Evolutionary conservation across 1,140 invertebrate species (phyloP).

Genomic region (Dendrolimus punctatus): DNA sequence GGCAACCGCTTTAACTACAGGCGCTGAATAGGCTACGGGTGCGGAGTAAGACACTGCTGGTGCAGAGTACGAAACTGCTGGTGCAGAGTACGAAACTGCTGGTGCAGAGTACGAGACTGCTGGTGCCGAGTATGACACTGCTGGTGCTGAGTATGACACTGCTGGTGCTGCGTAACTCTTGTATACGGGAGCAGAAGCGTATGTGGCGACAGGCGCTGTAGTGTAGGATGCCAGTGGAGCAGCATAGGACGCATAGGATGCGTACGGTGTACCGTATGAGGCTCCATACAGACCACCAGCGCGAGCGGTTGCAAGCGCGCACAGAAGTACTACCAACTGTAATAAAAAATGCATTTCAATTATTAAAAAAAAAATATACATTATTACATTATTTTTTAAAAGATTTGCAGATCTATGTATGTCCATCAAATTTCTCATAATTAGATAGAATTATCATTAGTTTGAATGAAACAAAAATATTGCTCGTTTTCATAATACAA

Average conservation of each 20-base stretch:
- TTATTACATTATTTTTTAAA: not conserved
- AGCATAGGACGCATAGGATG: slow-evolving; percentile 9
- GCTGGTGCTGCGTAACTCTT: slow-evolving; percentile 22
- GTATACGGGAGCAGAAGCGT: slow-evolving; percentile 8
- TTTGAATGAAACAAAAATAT: too few relatives aligned
- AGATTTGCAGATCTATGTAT: not conserved
- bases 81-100: slow-evolving; percentile 24
- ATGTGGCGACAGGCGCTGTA: slow-evolving; percentile 9
- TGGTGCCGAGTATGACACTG: slow-evolving; percentile 13
- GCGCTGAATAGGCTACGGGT: slow-evolving; percentile 20
- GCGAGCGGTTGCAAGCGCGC: slow-evolving; percentile 44
- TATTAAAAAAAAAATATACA: not conserved
- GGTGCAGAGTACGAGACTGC: slow-evolving; percentile 21
- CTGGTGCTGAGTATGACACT: slow-evolving; percentile 10
- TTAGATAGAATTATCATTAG: too few relatives aligned
- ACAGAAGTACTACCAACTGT: slow-evolving; percentile 56
- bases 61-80: slow-evolving; percentile 22
- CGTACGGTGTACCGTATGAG: slow-evolving; percentile 17
- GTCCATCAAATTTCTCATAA: not conserved
- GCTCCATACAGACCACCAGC: slow-evolving; percentile 21
- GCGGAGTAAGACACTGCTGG: slow-evolving; percentile 32
- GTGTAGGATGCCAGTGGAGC: slow-evolving; percentile 7
- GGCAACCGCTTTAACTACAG: slow-evolving; percentile 18
- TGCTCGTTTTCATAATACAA: too few relatives aligned
- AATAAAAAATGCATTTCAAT: slow-evolving; percentile 15